Evolutionary conservation across 64 coral and sea anemone genomes (phyloP), one percentile per base, ranked within the genome.

Genomic region (Hydrozoanthus tunicans): DNA sequence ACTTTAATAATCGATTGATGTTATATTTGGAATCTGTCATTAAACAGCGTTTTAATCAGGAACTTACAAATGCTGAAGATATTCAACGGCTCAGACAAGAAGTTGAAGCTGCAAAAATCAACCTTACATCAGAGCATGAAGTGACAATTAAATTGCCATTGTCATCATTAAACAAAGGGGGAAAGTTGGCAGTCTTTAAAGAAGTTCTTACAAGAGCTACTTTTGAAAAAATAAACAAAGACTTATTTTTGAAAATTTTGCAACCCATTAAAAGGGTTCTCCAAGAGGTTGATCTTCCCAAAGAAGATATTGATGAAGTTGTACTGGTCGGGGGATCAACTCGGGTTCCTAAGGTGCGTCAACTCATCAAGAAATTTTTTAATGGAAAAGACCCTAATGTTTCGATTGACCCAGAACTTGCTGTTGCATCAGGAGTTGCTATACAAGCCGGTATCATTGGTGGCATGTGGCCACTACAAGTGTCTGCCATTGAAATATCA

Each of bases 391-490:
- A 64, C 76, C 97, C 97, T 12, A 99, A 99, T 92, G 92, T 96
- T 11, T 92, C 97, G 2, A 99, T 99, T 79, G 97, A 99, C 65
- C 97, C 97, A 68, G 97, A 99, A 89, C 79, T 99, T 52, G 97
- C 97, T 56, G 97, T 99, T 17, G 97, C 97, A 56, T 92, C 97
- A 68, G 97, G 97, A 12, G 97, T 99, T 26, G 93, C 97, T 52
- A 99, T 99, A 76, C 97, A 99, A 64, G 97, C 97, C 12, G 97
- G 97, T 14, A 99, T 99, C 17, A 95, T 99, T 76, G 97, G 97
- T 78, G 97, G 97, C 2, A 95, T 95, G 94, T 99, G 97, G 97
- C 97, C 97, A 11, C 89, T 99, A 5, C 97, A 99, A 73, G 97
- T 99, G 6, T 99, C 97, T 13, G 97, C 97, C 6, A 86, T 99